Percentiles rank a stretch among this genome's conserved stretches.
phyloP scores from a whole-genome alignment of 2,113 vertebrate species.

The Blennius ocellaris region DNA sequence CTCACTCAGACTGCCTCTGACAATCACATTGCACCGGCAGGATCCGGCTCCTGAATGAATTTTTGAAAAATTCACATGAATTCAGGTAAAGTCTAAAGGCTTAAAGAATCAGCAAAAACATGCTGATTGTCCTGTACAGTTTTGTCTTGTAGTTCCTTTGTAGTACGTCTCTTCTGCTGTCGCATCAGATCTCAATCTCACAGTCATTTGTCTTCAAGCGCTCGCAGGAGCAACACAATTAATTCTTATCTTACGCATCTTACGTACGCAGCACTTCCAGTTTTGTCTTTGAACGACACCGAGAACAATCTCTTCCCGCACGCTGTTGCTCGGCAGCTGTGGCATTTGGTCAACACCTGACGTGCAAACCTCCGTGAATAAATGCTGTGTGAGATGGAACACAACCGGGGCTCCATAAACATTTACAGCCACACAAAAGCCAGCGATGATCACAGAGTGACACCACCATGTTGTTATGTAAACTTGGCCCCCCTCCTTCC shows the following conservation, averaged over 20 bases:
- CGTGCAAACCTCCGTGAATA: neutral
- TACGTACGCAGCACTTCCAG: constrained; percentile 15
- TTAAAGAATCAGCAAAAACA: neutral
- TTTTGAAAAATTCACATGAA: neutral
- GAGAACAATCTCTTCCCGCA: neutral
- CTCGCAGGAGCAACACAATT: constrained; percentile 3
- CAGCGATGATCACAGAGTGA: neutral
- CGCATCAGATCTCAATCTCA: constrained; percentile 19
- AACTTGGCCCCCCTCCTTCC: neutral
- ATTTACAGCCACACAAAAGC: neutral
- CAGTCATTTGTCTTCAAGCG: constrained; percentile 13
- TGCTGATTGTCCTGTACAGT: constrained; percentile 10
- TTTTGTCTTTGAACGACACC: neutral
- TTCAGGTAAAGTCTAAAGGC: neutral
- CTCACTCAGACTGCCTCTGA: too few relatives aligned
- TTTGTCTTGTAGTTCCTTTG: neutral
- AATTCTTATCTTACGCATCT: constrained; percentile 37
- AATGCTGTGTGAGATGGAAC: too few relatives aligned
- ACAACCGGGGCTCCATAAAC: too few relatives aligned
- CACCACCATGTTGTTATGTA: constrained; percentile 24
- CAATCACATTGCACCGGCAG: too few relatives aligned
- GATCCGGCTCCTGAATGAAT: too few relatives aligned
- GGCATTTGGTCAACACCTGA: constrained; percentile 5
- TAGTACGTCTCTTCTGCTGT: neutral
- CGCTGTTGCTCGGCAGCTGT: neutral